Conservation (phyloP, 2,888 invertebrate species). For the Microplitis deprimator region DNA sequence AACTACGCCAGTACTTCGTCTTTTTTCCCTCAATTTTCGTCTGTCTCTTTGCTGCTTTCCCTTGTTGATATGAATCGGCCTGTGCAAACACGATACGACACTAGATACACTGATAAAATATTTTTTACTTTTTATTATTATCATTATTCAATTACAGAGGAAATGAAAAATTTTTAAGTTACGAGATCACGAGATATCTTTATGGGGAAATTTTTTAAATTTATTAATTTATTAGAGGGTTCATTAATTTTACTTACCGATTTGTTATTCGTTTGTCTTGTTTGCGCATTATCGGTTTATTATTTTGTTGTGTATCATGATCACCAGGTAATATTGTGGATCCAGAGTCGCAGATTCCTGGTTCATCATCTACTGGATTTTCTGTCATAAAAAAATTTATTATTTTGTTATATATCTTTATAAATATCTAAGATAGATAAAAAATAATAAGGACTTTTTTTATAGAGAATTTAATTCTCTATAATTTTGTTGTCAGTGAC, state of each 20-base stretch:
- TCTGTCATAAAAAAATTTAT: constrained; percentile 47
- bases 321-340: constrained; percentile 58
- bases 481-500: neutral
- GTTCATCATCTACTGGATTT: constrained; percentile 58
- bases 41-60: constrained; percentile 75
- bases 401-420: neutral
- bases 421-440: neutral
- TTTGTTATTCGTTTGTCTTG: constrained; percentile 62
- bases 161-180: too few species aligned
- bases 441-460: too few species aligned
- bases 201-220: too few species aligned
- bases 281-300: constrained; percentile 62
- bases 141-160: neutral
- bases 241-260: constrained; percentile 53
- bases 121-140: neutral
- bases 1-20: constrained; percentile 76
- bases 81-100: constrained; percentile 63
- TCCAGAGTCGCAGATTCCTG: constrained; percentile 60
- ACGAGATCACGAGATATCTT: too few species aligned
- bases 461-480: too few species aligned
- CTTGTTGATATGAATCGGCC: constrained; percentile 73
- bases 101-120: constrained; percentile 53
- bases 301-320: constrained; percentile 61
- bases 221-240: too few species aligned
- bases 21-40: constrained; percentile 75